A percentile compares a stretch with the other conserved stretches of the same genome.
These are phyloP conservation scores for Drosophila lacteicornis DNA, from an alignment of 1,140 invertebrate species.

Conservation along the genomic window DNA sequence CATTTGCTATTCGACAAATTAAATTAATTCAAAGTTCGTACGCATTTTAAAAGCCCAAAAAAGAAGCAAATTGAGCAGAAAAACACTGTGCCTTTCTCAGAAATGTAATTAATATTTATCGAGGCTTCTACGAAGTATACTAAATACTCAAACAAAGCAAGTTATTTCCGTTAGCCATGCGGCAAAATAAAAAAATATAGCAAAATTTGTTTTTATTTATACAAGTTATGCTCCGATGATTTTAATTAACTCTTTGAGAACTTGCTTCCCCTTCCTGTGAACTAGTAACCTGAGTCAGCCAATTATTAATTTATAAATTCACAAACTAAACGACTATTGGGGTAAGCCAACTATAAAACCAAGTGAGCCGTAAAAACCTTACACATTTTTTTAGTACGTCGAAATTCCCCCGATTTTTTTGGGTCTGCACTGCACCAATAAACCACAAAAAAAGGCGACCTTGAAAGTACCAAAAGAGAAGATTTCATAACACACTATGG, in stretches of 20 bases:
- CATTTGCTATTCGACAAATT: neutral
- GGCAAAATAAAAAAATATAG: neutral
- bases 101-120: constrained; percentile 21
- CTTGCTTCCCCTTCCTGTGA: constrained; percentile 42
- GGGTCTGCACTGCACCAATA: constrained; percentile 28
- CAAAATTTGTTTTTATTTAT: neutral
- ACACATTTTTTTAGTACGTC: constrained; percentile 1
- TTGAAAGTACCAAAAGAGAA: constrained; percentile 53
- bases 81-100: neutral
- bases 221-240: constrained; percentile 20
- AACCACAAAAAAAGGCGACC: constrained; percentile 43
- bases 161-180: constrained; percentile 22
- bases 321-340: constrained; percentile 23
- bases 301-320: constrained; percentile 39
- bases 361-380: constrained; percentile 24
- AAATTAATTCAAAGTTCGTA: constrained; percentile 1
- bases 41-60: neutral
- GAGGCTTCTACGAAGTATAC: constrained; percentile 9
- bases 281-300: constrained; percentile 14
- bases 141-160: neutral
- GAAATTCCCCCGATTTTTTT: neutral
- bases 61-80: neutral
- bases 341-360: constrained; percentile 8
- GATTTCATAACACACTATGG: constrained; percentile 45
- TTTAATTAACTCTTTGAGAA: constrained; percentile 32